phyloP scores from a whole-genome alignment of 2,888 invertebrate genomes.

The Drosophila tanythrix region DNA sequence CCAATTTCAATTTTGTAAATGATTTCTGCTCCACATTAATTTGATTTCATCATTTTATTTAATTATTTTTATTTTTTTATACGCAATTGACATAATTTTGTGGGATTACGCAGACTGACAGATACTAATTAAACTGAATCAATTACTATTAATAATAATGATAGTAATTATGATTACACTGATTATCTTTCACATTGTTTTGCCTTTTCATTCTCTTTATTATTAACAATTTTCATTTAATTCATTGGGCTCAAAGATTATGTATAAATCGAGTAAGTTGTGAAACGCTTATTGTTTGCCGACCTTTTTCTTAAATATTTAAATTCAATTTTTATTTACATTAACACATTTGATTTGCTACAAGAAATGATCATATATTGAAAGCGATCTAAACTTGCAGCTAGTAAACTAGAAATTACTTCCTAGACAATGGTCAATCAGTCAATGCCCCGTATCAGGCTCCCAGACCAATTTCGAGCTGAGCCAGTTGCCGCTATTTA shows the following conservation, averaged over 20 bases:
- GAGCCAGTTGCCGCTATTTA: slow-evolving; percentile 63
- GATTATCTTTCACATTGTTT: no score
- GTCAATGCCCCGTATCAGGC: slow-evolving; percentile 45
- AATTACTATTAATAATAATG: not conserved
- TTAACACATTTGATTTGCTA: not conserved
- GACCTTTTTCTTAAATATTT: not conserved
- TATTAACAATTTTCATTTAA: not conserved
- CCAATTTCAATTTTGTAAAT: not conserved
- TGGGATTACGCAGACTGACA: not conserved
- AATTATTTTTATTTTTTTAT: not conserved
- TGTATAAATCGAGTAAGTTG: not conserved
- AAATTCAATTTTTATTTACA: not conserved
- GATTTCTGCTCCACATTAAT: not conserved
- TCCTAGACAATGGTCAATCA: slow-evolving; percentile 33
- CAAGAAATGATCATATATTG: not conserved
- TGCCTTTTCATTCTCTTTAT: not conserved
- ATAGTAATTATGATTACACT: not conserved
- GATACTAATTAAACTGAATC: not conserved
- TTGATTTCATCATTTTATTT: not conserved
- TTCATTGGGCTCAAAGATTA: not conserved
- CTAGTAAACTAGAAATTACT: not conserved
- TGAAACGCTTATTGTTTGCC: not conserved
- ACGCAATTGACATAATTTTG: not conserved
- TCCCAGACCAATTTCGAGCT: slow-evolving; percentile 6
- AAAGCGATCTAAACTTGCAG: not conserved